These are phyloP conservation scores for Eremobia ochroleuca DNA, from an alignment of 2,888 invertebrate species.

Conservation along the genomic window DNA sequence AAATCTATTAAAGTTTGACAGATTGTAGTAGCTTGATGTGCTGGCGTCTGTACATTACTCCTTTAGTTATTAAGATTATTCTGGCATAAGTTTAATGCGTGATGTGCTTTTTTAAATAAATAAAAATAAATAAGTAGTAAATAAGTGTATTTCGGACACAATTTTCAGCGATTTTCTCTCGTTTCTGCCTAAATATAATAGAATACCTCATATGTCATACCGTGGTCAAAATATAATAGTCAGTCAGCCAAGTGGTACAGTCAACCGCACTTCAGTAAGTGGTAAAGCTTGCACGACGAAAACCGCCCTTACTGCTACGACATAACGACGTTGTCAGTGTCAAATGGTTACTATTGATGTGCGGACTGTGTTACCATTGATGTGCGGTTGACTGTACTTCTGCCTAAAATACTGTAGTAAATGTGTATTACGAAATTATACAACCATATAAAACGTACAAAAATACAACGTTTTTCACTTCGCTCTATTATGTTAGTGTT, in stretches of 20 bases:
- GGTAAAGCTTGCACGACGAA: not conserved
- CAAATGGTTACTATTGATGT: not conserved
- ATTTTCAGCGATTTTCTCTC: not conserved
- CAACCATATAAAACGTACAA: constrained; percentile 1
- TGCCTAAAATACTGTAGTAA: not conserved
- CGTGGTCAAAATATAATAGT: not conserved
- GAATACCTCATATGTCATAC: not conserved
- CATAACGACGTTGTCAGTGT: not conserved
- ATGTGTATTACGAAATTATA: not conserved
- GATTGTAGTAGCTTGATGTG: too few species aligned
- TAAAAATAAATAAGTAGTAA: too few species aligned
- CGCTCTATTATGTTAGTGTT: constrained; percentile 29
- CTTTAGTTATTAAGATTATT: too few species aligned
- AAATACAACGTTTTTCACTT: constrained; percentile 6
- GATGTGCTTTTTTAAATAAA: too few species aligned
- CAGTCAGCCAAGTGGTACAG: not conserved
- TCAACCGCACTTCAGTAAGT: not conserved
- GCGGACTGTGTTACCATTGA: too few species aligned
- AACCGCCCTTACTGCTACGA: not conserved
- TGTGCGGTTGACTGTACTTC: not conserved
- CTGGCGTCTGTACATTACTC: too few species aligned
- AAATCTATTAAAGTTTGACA: too few species aligned
- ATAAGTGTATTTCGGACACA: not conserved
- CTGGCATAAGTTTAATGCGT: too few species aligned
- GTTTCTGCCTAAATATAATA: not conserved